A percentile compares a stretch with the other conserved stretches of the same genome.
Evolutionary conservation across 2,113 vertebrate genomes (phyloP).

Genomic region (Theropithecus gelada): DNA sequence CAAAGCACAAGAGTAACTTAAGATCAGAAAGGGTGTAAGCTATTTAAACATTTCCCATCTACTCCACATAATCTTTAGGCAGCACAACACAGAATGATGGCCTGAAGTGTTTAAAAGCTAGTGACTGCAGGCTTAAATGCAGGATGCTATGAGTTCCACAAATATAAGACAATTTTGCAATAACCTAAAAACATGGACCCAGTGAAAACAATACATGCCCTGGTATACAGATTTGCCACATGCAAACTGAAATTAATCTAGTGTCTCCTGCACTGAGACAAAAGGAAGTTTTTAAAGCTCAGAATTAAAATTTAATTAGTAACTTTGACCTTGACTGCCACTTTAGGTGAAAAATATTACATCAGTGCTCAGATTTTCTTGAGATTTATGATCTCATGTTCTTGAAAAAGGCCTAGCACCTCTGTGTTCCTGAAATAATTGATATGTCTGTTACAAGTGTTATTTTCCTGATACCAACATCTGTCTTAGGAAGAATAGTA

Average conservation of each 20-base stretch:
- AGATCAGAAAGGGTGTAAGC: not conserved
- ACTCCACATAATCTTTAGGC: not conserved
- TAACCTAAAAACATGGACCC: not conserved
- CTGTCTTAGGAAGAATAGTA: conserved; percentile 63
- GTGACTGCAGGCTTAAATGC: not conserved
- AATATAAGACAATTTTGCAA: not conserved
- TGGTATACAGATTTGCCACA: not conserved
- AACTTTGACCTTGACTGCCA: conserved; percentile 66
- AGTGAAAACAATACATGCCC: not conserved
- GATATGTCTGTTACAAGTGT: conserved; percentile 67
- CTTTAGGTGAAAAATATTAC: conserved; percentile 63
- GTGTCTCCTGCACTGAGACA: not conserved
- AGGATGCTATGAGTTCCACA: not conserved
- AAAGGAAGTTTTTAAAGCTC: conserved; percentile 10
- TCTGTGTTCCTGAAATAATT: conserved; percentile 69
- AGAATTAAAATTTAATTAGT: conserved; percentile 68
- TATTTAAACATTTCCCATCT: not conserved
- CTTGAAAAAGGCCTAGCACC: conserved; percentile 70
- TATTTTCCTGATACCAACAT: conserved; percentile 74
- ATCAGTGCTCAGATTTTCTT: conserved; percentile 54
- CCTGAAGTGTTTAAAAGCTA: conserved; percentile 11
- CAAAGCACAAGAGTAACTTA: not conserved
- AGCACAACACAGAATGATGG: not conserved
- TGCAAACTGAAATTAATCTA: not conserved
- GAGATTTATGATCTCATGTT: conserved; percentile 57